Percentiles rank a stretch among this genome's conserved stretches.
Evolutionary conservation across 2,888 invertebrate species (phyloP).

Genomic region (Tenthredo distinguenda): DNA sequence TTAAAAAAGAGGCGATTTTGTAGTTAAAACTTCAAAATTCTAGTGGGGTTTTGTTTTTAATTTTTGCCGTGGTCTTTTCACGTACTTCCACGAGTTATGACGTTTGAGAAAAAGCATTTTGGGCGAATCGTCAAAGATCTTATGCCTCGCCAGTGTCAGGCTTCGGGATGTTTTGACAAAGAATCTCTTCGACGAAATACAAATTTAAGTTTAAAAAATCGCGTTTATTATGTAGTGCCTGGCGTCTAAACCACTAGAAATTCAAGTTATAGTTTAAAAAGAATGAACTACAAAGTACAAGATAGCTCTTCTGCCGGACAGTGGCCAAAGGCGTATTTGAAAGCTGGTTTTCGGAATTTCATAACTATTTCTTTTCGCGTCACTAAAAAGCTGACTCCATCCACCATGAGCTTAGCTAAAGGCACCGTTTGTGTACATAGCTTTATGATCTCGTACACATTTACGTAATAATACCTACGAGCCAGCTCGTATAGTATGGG

Average conservation of each 20-base stretch:
- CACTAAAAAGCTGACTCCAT: neutral
- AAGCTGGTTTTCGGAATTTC: neutral
- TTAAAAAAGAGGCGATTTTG: neutral
- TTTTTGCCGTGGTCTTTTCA: neutral
- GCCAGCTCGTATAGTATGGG: neutral
- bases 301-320: neutral
- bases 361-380: neutral
- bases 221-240: neutral
- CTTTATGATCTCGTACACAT: slow-evolving; percentile 29
- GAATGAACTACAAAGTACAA: neutral
- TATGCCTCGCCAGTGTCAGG: too few species aligned
- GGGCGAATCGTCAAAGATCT: neutral
- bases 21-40: neutral
- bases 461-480: slow-evolving; percentile 36
- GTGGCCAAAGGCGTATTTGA: neutral
- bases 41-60: neutral
- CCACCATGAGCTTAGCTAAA: neutral
- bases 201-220: neutral
- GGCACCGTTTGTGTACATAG: slow-evolving; percentile 12
- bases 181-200: neutral
- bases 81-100: neutral
- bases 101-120: neutral
- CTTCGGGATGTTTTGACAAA: neutral
- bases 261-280: neutral
- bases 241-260: neutral